These are phyloP conservation scores for Thunnus albacares DNA, from an alignment of 2,797 vertebrate genomes.

Conservation along the genomic window DNA sequence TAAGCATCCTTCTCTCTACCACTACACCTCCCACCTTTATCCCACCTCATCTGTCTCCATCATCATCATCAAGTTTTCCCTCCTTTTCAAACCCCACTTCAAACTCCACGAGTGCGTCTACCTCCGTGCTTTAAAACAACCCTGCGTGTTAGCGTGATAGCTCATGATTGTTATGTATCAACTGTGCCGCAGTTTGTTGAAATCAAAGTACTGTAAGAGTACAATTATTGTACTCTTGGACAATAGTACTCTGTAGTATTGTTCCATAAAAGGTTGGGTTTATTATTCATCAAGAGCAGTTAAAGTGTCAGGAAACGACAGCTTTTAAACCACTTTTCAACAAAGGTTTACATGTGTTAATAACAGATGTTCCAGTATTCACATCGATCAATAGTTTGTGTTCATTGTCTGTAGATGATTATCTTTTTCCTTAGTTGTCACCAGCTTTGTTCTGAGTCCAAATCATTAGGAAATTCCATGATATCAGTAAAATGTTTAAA, in stretches of 20 bases:
- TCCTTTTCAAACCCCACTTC: not conserved
- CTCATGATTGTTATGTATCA: not conserved
- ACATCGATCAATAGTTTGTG: too few species aligned
- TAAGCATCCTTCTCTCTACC: conserved; percentile 3
- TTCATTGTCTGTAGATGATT: too few species aligned
- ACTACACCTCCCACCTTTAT: conserved; percentile 20
- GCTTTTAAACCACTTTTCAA: too few species aligned
- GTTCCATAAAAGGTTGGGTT: too few species aligned
- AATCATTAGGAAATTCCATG: not conserved
- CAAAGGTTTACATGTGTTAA: too few species aligned
- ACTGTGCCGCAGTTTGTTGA: not conserved
- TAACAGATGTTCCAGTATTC: too few species aligned
- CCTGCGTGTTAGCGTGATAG: not conserved
- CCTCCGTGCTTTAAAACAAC: not conserved
- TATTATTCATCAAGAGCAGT: too few species aligned
- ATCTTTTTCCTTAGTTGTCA: too few species aligned
- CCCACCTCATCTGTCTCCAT: conserved; percentile 23
- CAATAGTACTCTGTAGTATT: too few species aligned
- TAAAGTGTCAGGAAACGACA: too few species aligned
- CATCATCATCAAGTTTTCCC: conserved; percentile 14
- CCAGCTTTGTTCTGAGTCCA: not conserved
- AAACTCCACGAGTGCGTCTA: not conserved
- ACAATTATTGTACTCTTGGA: too few species aligned
- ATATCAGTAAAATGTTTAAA: not conserved
- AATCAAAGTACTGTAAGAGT: not conserved